Percentiles rank a stretch among this genome's conserved stretches.
Evolutionary conservation across 2,797 vertebrate genomes (phyloP).

Genomic region (Sparidentex hasta): DNA sequence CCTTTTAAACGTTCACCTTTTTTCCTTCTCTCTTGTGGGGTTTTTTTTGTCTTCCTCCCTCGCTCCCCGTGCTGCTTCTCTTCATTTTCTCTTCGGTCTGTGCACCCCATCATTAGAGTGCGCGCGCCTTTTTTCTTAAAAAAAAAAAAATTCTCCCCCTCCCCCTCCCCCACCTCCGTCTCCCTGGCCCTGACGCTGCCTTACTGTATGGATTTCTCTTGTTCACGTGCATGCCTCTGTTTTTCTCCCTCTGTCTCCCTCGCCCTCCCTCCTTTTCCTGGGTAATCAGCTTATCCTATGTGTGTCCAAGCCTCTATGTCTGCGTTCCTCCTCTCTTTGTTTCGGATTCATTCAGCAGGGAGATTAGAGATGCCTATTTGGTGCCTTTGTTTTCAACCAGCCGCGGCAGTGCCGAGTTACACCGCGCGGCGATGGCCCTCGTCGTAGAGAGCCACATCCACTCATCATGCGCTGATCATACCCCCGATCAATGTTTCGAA

Average conservation of each 20-base stretch:
- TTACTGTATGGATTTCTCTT: slow-evolving; percentile 72
- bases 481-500: slow-evolving; percentile 45
- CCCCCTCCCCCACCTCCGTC: slow-evolving; percentile 43
- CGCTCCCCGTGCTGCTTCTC: slow-evolving; percentile 38
- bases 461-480: slow-evolving; percentile 52
- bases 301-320: slow-evolving; percentile 83
- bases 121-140: slow-evolving; percentile 13
- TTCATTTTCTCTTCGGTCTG: slow-evolving; percentile 63
- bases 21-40: slow-evolving; percentile 17
- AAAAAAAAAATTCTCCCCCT: background rate
- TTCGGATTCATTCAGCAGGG: slow-evolving; percentile 84
- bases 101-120: slow-evolving; percentile 70
- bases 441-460: slow-evolving; percentile 37
- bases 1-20: slow-evolving; percentile 63
- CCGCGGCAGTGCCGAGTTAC: slow-evolving; percentile 65
- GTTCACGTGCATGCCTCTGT: slow-evolving; percentile 64
- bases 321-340: slow-evolving; percentile 85
- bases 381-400: slow-evolving; percentile 82
- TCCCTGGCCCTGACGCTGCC: slow-evolving; percentile 56
- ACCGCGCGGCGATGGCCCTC: slow-evolving; percentile 52
- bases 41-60: slow-evolving; percentile 22
- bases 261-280: slow-evolving; percentile 69
- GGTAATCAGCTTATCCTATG: slow-evolving; percentile 87
- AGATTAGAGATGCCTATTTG: slow-evolving; percentile 88
- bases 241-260: slow-evolving; percentile 56